Conservation (phyloP, 2,113 vertebrate genomes). For the Donacobius atricapilla region DNA sequence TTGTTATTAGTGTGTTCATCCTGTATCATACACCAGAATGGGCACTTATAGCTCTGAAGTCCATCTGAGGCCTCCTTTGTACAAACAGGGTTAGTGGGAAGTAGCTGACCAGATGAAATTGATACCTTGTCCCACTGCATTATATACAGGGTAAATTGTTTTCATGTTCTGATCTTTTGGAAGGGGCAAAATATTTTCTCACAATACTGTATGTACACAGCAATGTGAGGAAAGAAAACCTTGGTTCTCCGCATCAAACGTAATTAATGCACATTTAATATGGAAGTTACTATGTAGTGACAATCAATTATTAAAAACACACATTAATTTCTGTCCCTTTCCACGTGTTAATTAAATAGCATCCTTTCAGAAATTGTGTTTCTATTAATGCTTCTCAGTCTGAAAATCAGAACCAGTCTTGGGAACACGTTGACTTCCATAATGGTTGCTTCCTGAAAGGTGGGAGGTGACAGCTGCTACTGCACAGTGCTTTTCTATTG, state of each 20-base stretch:
- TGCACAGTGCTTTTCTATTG: not conserved
- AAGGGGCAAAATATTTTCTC: not conserved
- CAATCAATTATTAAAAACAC: not conserved
- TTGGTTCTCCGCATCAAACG: not conserved
- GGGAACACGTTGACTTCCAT: not conserved
- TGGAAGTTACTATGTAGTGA: not conserved
- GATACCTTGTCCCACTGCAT: not conserved
- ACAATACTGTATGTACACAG: not conserved
- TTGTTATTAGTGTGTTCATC: not conserved
- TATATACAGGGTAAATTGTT: not conserved
- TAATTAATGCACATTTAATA: not conserved
- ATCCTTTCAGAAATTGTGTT: not conserved
- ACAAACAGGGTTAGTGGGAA: not conserved
- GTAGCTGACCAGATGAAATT: not conserved
- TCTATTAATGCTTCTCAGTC: not conserved
- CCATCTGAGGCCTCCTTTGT: not conserved
- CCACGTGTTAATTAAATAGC: not conserved
- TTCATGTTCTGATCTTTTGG: not conserved
- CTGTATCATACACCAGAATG: too few relatives aligned
- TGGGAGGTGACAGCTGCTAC: not conserved
- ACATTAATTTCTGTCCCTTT: not conserved
- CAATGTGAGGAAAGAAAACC: not conserved
- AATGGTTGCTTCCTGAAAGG: not conserved
- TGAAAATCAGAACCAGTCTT: not conserved
- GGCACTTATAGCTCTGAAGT: not conserved